Percentiles rank a stretch among this genome's conserved stretches.
Conservation (phyloP, 2,113 vertebrate species). For the Mastomys natalensis region DNA sequence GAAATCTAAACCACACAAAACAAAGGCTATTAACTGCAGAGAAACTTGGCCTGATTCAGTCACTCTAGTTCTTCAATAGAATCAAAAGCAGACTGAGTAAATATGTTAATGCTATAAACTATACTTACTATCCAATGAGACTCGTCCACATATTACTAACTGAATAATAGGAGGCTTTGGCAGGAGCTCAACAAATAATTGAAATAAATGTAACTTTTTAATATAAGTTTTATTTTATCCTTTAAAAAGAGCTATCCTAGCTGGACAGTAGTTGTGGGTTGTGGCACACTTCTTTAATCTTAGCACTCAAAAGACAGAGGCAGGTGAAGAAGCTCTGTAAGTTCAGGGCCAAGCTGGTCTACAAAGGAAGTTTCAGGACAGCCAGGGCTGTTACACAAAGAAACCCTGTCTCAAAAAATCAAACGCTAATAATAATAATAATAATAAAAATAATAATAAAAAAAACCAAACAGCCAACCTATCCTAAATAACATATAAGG, state of each 20-base stretch:
- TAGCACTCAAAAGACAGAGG: neutral
- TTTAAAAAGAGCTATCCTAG: neutral
- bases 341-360: neutral
- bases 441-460: neutral
- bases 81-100: constrained; percentile 2
- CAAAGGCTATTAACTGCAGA: neutral
- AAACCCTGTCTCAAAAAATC: neutral
- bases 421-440: no score
- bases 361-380: neutral
- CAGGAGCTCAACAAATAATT: constrained; percentile 6
- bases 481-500: neutral
- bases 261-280: neutral
- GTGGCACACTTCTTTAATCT: neutral
- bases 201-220: neutral
- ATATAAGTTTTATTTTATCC: constrained; percentile 30
- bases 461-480: neutral
- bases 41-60: neutral
- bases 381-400: neutral
- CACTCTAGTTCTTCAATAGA: neutral
- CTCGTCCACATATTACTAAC: neutral
- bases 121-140: neutral
- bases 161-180: neutral
- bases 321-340: neutral
- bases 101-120: neutral
- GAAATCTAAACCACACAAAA: neutral